Conservation (phyloP, 2,888 invertebrate species). For the Gastracanthus pulcherrimus region DNA sequence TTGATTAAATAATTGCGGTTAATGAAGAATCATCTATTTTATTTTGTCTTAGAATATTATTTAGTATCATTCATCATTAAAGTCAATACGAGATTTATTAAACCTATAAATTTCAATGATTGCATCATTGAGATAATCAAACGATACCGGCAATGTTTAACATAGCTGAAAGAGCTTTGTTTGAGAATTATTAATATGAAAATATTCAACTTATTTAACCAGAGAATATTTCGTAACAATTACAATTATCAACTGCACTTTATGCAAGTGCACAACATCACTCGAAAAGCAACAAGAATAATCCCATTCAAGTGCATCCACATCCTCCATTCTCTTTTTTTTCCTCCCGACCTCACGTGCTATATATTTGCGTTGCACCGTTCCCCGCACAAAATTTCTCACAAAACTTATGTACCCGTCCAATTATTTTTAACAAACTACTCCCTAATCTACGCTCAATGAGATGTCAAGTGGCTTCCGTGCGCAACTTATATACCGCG, state of each 20-base stretch:
- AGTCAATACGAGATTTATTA: too few species aligned
- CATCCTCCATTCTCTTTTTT: neutral
- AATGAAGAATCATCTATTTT: too few species aligned
- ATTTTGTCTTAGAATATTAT: too few species aligned
- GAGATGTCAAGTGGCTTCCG: conserved; percentile 32
- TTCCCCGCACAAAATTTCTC: neutral
- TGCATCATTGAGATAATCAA: too few species aligned
- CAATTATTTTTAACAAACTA: conserved; percentile 50
- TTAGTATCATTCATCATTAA: too few species aligned
- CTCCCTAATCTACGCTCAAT: conserved; percentile 31
- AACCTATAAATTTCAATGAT: too few species aligned
- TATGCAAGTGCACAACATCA: conserved; percentile 17
- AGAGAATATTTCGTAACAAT: neutral
- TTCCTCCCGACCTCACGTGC: neutral
- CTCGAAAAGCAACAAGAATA: neutral
- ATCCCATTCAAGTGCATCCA: conserved; percentile 11
- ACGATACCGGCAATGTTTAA: too few species aligned
- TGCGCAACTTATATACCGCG: conserved; percentile 24
- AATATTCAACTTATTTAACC: neutral
- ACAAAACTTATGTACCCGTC: neutral
- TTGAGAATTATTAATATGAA: too few species aligned
- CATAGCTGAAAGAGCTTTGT: too few species aligned
- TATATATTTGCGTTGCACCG: neutral
- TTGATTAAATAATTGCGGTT: too few species aligned
- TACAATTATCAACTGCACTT: neutral